Evolutionary conservation across 2,113 vertebrate genomes (phyloP), one percentile per base, ranked within the genome.

Genomic region (Lepus timidus): DNA sequence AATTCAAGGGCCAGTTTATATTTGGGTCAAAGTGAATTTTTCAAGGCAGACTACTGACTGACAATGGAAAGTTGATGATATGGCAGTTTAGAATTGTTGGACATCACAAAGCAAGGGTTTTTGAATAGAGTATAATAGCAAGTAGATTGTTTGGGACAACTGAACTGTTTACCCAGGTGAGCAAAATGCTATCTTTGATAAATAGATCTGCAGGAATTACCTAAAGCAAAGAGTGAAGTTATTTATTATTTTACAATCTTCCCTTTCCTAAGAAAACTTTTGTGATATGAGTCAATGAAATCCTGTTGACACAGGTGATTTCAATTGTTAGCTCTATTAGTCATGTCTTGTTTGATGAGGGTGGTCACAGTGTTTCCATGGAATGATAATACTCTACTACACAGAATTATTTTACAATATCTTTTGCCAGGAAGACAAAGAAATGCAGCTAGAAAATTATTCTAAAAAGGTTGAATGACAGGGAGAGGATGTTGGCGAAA

Each of bases 141-240:
- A 62, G 52, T 85, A 82, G 79, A 84, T 85, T 79, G 9, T 84
- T 75, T 83, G 27, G 67, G 19, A 51, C n/a, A 88, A 74, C 3
- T 80, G 29, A 88, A 58, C 1, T 92, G 23, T 85, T 90, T 96
- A 87, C 7, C 16, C 67, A 93, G 81, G 55, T 93, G 75, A 95
- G 4, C 44, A 92, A 2, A 93, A 74, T 64, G 2, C 2, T 90
- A 12, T 75, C 49, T 90, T 84, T 92, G 39, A 78, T 81, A 73
- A 82, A 61, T 82, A 14, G 33, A 78, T 95, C 44, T 65, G 2
- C 29, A 65, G 25, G 4, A 92, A 90, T 64, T 88, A 49, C 19
- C 33, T 82, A 85, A 78, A 92, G 44, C 8, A 62, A 93, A 81
- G 4, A n/a, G 61, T 36, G 29, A 83, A 83, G 33, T 62, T 83